Percentiles rank a stretch among this genome's conserved stretches.
Evolutionary conservation across 1,140 invertebrate genomes (phyloP).

Genomic region (Drosophila kohkoa): DNA sequence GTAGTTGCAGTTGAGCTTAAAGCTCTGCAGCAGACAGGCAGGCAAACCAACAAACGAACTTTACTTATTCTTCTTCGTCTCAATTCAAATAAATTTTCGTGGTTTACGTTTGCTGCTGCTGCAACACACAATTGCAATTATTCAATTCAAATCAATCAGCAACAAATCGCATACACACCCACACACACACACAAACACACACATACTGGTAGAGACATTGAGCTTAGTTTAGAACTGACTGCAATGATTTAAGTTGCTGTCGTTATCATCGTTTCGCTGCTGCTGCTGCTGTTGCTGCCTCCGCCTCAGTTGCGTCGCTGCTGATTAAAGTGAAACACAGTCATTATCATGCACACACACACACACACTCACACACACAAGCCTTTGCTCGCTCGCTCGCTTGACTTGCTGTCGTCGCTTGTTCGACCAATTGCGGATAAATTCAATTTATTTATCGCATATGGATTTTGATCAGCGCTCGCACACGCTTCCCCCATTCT

Average conservation of each 20-base stretch:
- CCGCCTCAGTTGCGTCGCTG: constrained; percentile 20
- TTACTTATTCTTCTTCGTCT: constrained; percentile 45
- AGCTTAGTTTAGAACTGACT: constrained; percentile 75
- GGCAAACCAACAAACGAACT: constrained; percentile 6
- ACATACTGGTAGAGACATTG: constrained; percentile 64
- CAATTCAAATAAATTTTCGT: constrained; percentile 31
- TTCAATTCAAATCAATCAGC: constrained; percentile 84
- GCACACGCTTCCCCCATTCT: not conserved
- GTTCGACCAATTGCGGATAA: constrained; percentile 84
- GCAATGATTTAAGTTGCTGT: constrained; percentile 72
- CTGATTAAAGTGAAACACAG: constrained; percentile 71
- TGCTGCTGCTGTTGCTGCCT: constrained; percentile 7
- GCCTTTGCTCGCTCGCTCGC: constrained; percentile 22
- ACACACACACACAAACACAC: constrained; percentile 38
- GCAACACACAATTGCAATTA: constrained; percentile 78
- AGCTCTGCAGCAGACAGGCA: too few relatives aligned
- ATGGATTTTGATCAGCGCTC: constrained; percentile 73
- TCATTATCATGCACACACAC: constrained; percentile 54
- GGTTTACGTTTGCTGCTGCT: constrained; percentile 11
- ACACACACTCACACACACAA: constrained; percentile 17
- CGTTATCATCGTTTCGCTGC: constrained; percentile 58
- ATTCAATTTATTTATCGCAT: constrained; percentile 84
- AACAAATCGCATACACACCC: constrained; percentile 51
- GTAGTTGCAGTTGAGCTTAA: not conserved
- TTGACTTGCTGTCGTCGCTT: constrained; percentile 25